Evolutionary conservation across 2,888 invertebrate genomes (phyloP).

Genomic region (Pomacea canaliculata): DNA sequence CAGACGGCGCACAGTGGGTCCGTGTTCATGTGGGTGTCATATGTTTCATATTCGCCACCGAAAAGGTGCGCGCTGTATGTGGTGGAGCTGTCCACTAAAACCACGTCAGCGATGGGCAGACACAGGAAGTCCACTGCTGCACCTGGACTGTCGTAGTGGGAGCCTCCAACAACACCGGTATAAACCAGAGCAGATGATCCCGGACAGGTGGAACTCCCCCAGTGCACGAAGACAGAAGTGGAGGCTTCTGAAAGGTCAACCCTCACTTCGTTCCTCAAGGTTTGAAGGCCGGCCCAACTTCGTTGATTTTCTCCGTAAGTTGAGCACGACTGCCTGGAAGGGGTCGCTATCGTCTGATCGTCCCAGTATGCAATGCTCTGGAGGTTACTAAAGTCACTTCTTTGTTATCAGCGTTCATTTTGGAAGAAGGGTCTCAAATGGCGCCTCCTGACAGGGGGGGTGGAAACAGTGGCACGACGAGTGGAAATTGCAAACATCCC

Average conservation of each 20-base stretch:
- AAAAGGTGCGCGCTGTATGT: neutral
- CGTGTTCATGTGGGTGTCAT: conserved; percentile 14
- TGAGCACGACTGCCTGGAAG: neutral
- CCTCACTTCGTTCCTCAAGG: neutral
- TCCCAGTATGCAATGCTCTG: no score
- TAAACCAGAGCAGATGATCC: conserved; percentile 3
- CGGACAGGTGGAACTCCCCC: conserved; percentile 16
- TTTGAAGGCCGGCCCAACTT: neutral
- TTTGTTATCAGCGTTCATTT: no score
- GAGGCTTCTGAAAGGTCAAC: neutral
- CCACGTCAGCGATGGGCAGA: neutral
- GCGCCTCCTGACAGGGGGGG: no score
- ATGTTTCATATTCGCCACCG: conserved; percentile 11
- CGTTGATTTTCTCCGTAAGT: neutral
- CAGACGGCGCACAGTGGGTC: conserved; percentile 22
- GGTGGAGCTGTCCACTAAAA: neutral
- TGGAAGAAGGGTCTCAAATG: no score
- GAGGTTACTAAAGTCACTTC: no score
- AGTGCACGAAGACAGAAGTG: conserved; percentile 17
- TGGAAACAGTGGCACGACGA: no score
- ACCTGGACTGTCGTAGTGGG: conserved; percentile 6
- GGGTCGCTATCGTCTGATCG: conserved; percentile 2
- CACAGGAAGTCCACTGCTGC: conserved; percentile 13
- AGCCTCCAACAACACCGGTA: conserved; percentile 10
- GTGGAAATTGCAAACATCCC: no score